phyloP scores from a whole-genome alignment of 2,888 invertebrate species.

The Sinohyriopsis cumingii region DNA sequence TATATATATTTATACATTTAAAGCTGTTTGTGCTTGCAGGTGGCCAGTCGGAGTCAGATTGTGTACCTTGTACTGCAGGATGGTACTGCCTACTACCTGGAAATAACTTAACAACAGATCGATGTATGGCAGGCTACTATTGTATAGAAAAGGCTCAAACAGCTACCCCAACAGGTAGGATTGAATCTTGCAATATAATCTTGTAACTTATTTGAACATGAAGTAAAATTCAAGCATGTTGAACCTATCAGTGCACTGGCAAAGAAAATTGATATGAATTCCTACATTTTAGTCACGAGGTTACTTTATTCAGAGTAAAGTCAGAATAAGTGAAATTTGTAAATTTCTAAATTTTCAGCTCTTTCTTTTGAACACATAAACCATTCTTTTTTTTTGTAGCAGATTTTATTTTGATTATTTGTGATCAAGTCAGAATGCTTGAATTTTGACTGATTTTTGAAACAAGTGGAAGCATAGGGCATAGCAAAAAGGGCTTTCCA shows the following conservation, averaged over 20 bases:
- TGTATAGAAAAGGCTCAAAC: conserved; percentile 54
- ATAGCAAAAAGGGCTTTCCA: too few relatives aligned
- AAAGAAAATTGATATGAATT: neutral
- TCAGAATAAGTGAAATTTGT: too few relatives aligned
- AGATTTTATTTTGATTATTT: too few relatives aligned
- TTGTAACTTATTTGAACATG: neutral
- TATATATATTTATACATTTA: neutral
- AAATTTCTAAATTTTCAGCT: too few relatives aligned
- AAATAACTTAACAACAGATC: conserved; percentile 46
- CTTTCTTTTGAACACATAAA: too few relatives aligned
- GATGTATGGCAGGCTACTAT: conserved; percentile 64
- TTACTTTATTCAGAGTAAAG: too few relatives aligned
- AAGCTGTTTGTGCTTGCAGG: conserved; percentile 40
- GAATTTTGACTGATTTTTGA: too few relatives aligned
- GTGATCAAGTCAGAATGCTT: too few relatives aligned
- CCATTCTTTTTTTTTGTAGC: too few relatives aligned
- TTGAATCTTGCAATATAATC: neutral
- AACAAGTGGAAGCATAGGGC: too few relatives aligned
- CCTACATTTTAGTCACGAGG: too few relatives aligned
- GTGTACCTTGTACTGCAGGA: conserved; percentile 53
- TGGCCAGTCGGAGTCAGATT: conserved; percentile 44
- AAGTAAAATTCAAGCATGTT: neutral
- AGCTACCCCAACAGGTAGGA: conserved; percentile 64
- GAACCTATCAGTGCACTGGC: neutral
- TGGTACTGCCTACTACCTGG: conserved; percentile 56